A percentile compares a stretch with the other conserved stretches of the same genome.
Conservation (phyloP, 2,888 invertebrate genomes). For the Eueremaeus valkanovi region DNA sequence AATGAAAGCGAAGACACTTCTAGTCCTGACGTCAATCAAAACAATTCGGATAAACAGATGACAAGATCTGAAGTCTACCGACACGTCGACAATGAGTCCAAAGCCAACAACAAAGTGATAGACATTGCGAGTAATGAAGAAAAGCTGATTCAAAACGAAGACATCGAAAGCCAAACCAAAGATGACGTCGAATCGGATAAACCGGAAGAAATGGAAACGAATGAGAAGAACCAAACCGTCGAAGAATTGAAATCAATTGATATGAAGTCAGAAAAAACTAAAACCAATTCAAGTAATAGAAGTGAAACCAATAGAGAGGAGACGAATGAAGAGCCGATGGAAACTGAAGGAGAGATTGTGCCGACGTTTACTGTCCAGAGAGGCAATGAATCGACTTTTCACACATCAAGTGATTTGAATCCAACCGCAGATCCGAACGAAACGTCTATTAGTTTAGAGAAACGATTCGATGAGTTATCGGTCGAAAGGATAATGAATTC, state of each 20-base stretch:
- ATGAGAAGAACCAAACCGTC: constrained; percentile 34
- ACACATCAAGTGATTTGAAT: constrained; percentile 12
- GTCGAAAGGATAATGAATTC: not conserved
- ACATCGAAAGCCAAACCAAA: constrained; percentile 11
- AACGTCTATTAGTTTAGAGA: constrained; percentile 20
- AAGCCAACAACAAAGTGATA: constrained; percentile 32
- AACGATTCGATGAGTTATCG: constrained; percentile 22
- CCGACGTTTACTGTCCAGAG: constrained; percentile 52
- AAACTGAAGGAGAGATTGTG: constrained; percentile 57
- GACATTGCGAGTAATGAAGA: constrained; percentile 41
- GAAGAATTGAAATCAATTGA: constrained; percentile 39
- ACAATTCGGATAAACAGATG: constrained; percentile 29
- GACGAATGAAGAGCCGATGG: constrained; percentile 41
- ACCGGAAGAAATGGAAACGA: constrained; percentile 43
- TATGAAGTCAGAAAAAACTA: not conserved
- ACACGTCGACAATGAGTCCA: constrained; percentile 36
- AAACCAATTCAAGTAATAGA: not conserved
- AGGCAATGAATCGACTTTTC: constrained; percentile 37
- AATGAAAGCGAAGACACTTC: constrained; percentile 9
- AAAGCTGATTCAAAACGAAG: constrained; percentile 32
- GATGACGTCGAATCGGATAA: constrained; percentile 18
- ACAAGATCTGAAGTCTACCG: not conserved
- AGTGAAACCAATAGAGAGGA: constrained; percentile 33
- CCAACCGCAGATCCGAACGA: not conserved
- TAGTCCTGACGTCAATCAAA: constrained; percentile 34